phyloP scores from a whole-genome alignment of 2,888 invertebrate genomes.

The Blomia tropicalis region DNA sequence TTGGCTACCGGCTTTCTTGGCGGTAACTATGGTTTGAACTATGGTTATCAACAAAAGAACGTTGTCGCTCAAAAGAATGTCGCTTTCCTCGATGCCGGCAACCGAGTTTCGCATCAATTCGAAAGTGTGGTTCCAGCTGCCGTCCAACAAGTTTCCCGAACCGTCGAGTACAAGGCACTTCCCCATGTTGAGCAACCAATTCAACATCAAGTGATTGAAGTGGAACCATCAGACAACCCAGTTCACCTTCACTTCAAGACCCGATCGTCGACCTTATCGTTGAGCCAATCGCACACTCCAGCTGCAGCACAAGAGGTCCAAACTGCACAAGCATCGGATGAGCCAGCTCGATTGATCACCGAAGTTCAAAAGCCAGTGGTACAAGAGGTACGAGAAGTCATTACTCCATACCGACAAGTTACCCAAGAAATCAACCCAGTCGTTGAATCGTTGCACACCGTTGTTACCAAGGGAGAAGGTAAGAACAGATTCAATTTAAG shows the following conservation, averaged over 20 bases:
- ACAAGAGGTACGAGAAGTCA: constrained; percentile 17
- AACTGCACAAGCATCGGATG: constrained; percentile 5
- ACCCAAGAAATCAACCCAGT: constrained; percentile 12
- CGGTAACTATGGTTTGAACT: not conserved
- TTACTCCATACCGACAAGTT: constrained; percentile 9
- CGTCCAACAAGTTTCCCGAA: constrained; percentile 19
- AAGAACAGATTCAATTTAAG: not conserved
- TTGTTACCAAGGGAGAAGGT: constrained; percentile 20
- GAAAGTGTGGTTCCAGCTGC: constrained; percentile 1
- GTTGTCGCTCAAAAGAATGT: not conserved
- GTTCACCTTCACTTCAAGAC: constrained; percentile 20
- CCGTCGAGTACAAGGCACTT: constrained; percentile 6
- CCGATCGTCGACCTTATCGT: not conserved
- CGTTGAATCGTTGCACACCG: constrained; percentile 13
- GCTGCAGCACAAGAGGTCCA: not conserved
- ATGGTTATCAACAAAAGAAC: too few species aligned
- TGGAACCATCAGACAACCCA: constrained; percentile 20
- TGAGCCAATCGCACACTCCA: constrained; percentile 16
- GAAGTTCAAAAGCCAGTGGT: constrained; percentile 20
- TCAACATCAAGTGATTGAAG: constrained; percentile 12
- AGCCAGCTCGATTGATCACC: constrained; percentile 13
- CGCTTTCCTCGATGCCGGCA: not conserved
- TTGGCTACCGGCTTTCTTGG: not conserved
- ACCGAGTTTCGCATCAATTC: not conserved
- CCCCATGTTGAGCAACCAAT: not conserved